Evolutionary conservation across 2,888 invertebrate genomes (phyloP), one percentile per base, ranked within the genome.

Genomic region (Dynastes maya): DNA sequence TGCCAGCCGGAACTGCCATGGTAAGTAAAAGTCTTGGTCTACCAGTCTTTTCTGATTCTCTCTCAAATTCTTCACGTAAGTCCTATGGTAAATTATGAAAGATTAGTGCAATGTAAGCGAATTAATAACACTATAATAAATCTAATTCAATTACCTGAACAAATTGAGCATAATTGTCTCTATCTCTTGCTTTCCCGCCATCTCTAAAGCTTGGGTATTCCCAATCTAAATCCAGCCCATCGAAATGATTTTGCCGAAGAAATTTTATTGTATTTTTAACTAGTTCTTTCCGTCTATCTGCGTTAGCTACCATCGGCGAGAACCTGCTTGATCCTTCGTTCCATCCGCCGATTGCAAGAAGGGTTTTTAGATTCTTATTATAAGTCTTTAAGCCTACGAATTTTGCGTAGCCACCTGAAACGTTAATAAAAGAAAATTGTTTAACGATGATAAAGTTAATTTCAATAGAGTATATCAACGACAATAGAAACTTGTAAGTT

Each of bases 1-100:
- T 95, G 29, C 97, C 97, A 1, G 97, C 97, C 0, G 97, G 97
- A 45, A 98, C 96, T 11, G 98, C 98, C 94, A 98, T 97, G 5
- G 98, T 96, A 22, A 98, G 90, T 74, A 98, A 90, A 49, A 98
- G 91, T 81, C 94, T 88, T 0, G 95, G 91, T 84, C 95, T 92
- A 81, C 96, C 96, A 2, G 96, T 96, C 89, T 96, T 95, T 81
- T 93, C 91, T 0, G 95, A 92, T 87, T 98, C 98, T 78, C 93
- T 91, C 76, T 97, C 95, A 85, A 97, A 98, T 86, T 97, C 97
- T 83, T 96, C 94, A 1, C 97, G 91, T 67, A 98, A 89, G 89
- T 98, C 97, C 92, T 94, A 85, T 8, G 85, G 84, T 82, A 72
- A 3, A 8, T 22, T 27, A 40, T 27, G 16, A 76, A 82, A 78